These are phyloP conservation scores for Homalodisca vitripennis DNA, from an alignment of 1,140 invertebrate genomes.

Conservation along the genomic window DNA sequence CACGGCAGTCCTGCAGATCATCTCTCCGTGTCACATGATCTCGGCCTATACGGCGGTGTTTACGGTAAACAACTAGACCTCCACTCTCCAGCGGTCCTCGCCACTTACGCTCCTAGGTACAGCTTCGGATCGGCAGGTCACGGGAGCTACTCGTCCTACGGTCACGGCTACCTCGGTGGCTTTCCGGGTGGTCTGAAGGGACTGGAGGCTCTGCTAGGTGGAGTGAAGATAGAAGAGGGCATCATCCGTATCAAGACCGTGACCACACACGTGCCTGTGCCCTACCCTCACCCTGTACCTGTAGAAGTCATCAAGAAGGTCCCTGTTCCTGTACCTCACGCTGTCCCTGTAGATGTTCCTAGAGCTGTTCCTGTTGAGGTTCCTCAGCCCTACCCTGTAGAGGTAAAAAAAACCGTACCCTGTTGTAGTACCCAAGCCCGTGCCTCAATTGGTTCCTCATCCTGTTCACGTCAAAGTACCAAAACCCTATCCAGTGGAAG, in stretches of 20 bases:
- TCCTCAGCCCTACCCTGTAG: conserved; percentile 18
- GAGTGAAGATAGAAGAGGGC: conserved; percentile 14
- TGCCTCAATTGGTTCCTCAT: background rate
- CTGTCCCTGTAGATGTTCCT: conserved; percentile 5
- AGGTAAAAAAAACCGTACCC: conserved; percentile 10
- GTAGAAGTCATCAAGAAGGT: conserved; percentile 24
- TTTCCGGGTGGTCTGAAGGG: conserved; percentile 10
- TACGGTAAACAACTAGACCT: background rate
- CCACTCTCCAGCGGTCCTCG: background rate
- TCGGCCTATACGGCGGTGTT: background rate
- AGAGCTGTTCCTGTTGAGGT: conserved; percentile 10
- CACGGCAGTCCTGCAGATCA: background rate
- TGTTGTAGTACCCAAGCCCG: conserved; percentile 4
- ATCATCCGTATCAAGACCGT: conserved; percentile 4
- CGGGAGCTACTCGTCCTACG: background rate
- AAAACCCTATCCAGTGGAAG: conserved; percentile 7
- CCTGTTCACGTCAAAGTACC: background rate
- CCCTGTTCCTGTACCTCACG: background rate
- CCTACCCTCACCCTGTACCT: conserved; percentile 6
- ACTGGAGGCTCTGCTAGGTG: conserved; percentile 3
- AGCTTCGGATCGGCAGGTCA: background rate
- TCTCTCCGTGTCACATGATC: background rate
- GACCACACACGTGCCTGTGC: conserved; percentile 8
- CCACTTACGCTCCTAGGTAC: conserved; percentile 4
- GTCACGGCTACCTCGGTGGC: conserved; percentile 8